phyloP scores from a whole-genome alignment of 2,113 vertebrate genomes.

The Oostethus manadensis region DNA sequence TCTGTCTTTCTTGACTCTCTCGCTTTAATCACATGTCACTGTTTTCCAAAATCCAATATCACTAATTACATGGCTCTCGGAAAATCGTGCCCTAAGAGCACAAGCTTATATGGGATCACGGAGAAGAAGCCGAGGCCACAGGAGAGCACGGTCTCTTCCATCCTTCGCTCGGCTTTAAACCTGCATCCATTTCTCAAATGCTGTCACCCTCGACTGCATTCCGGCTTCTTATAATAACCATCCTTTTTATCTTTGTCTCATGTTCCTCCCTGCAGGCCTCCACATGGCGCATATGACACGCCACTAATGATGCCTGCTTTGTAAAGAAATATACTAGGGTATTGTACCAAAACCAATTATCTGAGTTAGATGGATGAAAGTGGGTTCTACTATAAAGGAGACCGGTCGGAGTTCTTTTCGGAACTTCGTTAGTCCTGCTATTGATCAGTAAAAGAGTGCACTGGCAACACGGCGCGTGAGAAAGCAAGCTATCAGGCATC shows the following conservation, averaged over 20 bases:
- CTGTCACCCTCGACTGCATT: constrained; percentile 38
- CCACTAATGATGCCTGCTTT: constrained; percentile 38
- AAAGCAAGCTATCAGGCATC: neutral
- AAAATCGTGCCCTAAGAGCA: constrained; percentile 11
- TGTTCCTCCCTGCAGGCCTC: constrained; percentile 23
- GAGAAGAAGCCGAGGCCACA: constrained; percentile 19
- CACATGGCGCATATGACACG: constrained; percentile 21
- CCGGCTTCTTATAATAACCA: constrained; percentile 47
- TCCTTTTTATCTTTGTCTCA: constrained; percentile 44
- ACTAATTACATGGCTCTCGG: constrained; percentile 13
- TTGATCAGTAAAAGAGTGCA: constrained; percentile 27
- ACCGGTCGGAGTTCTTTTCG: constrained; percentile 6
- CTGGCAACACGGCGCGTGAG: neutral
- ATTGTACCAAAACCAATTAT: constrained; percentile 39
- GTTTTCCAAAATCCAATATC: constrained; percentile 1
- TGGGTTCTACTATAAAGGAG: constrained; percentile 1
- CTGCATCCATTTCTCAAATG: constrained; percentile 47
- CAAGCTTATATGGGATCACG: constrained; percentile 22
- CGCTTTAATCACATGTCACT: neutral
- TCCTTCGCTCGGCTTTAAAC: constrained; percentile 27
- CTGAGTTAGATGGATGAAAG: constrained; percentile 17
- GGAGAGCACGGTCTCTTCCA: constrained; percentile 20
- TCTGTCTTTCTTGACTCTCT: neutral
- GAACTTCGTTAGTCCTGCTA: constrained; percentile 12
- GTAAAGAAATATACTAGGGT: constrained; percentile 13